phyloP scores from a whole-genome alignment of 1,140 invertebrate species.

The Brachystomella parvula region DNA sequence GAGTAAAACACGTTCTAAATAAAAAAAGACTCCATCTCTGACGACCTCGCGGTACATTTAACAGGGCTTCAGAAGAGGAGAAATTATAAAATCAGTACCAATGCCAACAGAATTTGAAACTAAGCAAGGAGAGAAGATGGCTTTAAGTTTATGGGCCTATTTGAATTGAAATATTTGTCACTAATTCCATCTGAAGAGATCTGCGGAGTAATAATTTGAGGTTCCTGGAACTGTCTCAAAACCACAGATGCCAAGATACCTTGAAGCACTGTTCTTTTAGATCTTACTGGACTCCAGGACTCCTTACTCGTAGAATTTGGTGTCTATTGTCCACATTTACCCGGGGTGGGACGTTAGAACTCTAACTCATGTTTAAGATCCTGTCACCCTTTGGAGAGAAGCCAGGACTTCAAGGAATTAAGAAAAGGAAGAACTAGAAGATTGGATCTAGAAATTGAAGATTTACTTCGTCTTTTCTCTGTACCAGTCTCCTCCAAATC shows the following conservation, averaged over 20 bases:
- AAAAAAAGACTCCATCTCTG: too few relatives aligned
- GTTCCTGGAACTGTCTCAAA: background rate
- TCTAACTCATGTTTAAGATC: background rate
- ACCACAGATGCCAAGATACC: conserved; percentile 10
- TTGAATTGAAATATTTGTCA: conserved; percentile 11
- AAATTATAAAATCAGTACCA: background rate
- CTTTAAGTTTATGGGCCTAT: background rate
- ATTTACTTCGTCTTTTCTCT: too few relatives aligned
- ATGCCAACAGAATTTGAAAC: background rate
- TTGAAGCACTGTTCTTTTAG: background rate
- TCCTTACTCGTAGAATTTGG: too few relatives aligned
- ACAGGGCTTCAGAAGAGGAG: too few relatives aligned
- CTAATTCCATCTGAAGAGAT: background rate
- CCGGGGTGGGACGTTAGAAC: background rate
- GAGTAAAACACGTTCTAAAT: too few relatives aligned
- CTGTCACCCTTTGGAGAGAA: background rate
- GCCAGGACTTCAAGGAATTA: background rate
- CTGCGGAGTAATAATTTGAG: background rate
- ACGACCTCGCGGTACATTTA: too few relatives aligned
- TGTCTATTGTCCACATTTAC: background rate
- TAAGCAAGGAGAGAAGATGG: background rate
- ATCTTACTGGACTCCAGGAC: background rate
- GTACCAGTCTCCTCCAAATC: too few relatives aligned
- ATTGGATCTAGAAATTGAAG: too few relatives aligned
- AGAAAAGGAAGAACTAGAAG: too few relatives aligned